Evolutionary conservation across 2,888 invertebrate species (phyloP), one percentile per base, ranked within the genome.

Genomic region (Vesta saturnalis): DNA sequence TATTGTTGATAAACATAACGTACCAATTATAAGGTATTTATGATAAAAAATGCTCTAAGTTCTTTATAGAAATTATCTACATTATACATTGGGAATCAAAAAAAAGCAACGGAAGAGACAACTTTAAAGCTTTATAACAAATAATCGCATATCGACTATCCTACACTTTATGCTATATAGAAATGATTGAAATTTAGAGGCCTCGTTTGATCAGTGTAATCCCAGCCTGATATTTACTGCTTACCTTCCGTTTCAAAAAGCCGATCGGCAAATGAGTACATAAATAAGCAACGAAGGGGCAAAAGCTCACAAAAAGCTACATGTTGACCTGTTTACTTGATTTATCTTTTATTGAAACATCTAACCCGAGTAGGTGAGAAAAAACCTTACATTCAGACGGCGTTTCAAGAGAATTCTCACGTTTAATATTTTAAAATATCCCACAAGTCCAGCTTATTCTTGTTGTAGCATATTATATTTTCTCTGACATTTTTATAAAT

Each of bases 241-340:
- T 3, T 8, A 47, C 30, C 47, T 43, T 63, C 47, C 14, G 10
- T 22, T 43, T 57, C 58, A 23, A 58, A 35, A 1, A 63, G 58
- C 49, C 58, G 64, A 64, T 64, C 64, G 58, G 58, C 58, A 64
- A 64, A 64, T 58, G 64, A 64, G 64, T 52, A 6, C 35, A 58
- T 64, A 64, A 57, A 64, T 64, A 64, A 64, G 49, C 47, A 64
- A 64, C 35, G 22, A 58, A 49, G n/a, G 58, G 64, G n/a, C n/a
- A 35, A 64, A 64, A 57, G 1, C 58, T 64, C 18, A 49, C 30
- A 35, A 58, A 18, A 49, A 30, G 58, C 46, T 49, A 52, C 39
- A 21, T 58, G 64, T 58, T 35, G 64, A 64, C 57, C 64, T 58
- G 39, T 47, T 63, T 63, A 52, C 58, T 19, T 52, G 35, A 64